phyloP scores from a whole-genome alignment of 2,113 vertebrate species.

The Cacatua alba region DNA sequence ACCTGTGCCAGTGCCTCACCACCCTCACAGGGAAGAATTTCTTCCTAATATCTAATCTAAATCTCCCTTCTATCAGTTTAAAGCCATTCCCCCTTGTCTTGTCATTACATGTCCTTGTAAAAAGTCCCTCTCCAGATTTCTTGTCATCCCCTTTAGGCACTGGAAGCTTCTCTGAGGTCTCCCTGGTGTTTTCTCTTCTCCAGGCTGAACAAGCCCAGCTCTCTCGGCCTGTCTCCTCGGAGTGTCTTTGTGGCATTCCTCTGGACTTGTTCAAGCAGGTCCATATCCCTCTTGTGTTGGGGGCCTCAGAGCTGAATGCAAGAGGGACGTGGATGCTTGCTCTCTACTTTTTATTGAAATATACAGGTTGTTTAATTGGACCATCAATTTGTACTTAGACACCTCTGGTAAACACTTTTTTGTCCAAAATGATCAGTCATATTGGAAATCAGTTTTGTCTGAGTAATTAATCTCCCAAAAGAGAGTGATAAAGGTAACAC shows the following conservation, averaged over 20 bases:
- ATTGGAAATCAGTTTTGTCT: not conserved
- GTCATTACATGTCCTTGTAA: not conserved
- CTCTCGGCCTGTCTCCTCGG: not conserved
- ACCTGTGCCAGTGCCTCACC: not conserved
- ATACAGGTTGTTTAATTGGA: not conserved
- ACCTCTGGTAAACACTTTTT: not conserved
- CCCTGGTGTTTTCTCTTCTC: not conserved
- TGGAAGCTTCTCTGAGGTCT: not conserved
- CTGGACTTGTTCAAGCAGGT: not conserved
- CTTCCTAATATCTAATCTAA: not conserved
- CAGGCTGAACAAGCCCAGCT: not conserved
- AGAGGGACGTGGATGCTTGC: not conserved
- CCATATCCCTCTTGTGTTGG: not conserved
- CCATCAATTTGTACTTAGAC: not conserved
- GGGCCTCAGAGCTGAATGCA: not conserved
- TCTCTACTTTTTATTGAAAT: not conserved
- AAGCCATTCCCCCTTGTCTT: not conserved
- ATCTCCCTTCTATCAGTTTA: not conserved
- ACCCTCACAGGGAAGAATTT: not conserved
- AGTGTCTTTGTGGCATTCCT: not conserved
- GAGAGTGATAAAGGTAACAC: not conserved
- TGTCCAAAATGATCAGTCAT: not conserved
- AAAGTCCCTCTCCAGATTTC: not conserved
- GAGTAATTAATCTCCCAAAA: not conserved
- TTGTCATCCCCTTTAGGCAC: not conserved